A percentile compares a stretch with the other conserved stretches of the same genome.
phyloP scores from a whole-genome alignment of 1,140 invertebrate species.

The Listronotus bonariensis region DNA sequence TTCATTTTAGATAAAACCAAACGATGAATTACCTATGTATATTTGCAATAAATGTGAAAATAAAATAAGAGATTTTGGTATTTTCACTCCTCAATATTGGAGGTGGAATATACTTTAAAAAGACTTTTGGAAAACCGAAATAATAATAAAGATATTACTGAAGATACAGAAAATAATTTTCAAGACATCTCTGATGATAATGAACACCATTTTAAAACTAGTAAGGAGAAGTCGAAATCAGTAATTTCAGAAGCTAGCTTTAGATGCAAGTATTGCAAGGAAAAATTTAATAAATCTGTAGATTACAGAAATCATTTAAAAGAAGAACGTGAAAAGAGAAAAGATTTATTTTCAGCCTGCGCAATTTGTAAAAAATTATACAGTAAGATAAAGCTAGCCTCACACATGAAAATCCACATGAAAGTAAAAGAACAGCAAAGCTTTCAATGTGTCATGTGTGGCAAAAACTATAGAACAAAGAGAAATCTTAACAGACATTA shows the following conservation, averaged over 20 bases:
- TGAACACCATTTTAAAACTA: too few species aligned
- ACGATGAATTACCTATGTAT: neutral
- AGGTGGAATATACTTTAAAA: neutral
- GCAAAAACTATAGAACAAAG: conserved; percentile 3
- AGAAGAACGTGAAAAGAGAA: neutral
- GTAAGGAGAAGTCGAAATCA: too few species aligned
- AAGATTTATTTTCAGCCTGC: neutral
- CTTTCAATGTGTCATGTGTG: conserved; percentile 4
- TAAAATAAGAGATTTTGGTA: neutral
- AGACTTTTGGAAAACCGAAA: neutral
- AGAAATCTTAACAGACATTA: conserved; percentile 10
- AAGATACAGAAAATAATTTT: too few species aligned
- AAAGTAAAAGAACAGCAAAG: neutral
- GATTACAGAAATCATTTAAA: too few species aligned
- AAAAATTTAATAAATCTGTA: too few species aligned
- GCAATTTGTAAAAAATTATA: conserved; percentile 1
- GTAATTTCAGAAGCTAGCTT: too few species aligned
- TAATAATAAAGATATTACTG: too few species aligned
- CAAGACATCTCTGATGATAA: too few species aligned
- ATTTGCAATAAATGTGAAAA: conserved; percentile 3
- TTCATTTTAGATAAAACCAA: neutral
- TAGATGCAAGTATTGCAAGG: too few species aligned
- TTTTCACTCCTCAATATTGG: neutral
- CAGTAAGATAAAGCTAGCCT: neutral
- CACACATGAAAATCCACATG: neutral